A percentile compares a stretch with the other conserved stretches of the same genome.
These are phyloP conservation scores for Chlorospingus flavigularis DNA, from an alignment of 2,797 vertebrate species.

Conservation along the genomic window DNA sequence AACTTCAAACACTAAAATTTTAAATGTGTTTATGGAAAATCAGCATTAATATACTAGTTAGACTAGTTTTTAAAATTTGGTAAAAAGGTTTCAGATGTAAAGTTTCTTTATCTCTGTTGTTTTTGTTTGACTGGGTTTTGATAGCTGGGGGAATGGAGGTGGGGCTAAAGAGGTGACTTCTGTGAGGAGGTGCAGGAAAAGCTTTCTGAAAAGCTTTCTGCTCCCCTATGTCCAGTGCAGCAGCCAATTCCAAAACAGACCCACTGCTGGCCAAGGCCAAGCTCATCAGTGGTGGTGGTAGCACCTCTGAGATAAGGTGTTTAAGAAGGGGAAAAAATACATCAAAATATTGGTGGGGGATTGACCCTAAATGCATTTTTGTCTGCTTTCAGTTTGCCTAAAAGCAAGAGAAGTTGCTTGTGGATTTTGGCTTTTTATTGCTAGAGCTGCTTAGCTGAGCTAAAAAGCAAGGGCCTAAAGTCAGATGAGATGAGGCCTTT, in stretches of 20 bases:
- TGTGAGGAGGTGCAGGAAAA: neutral
- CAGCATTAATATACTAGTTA: neutral
- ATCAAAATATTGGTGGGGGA: neutral
- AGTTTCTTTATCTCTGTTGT: neutral
- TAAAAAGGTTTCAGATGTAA: neutral
- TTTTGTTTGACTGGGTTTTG: neutral
- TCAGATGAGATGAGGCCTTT: neutral
- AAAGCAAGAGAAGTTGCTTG: neutral
- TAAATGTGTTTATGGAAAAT: neutral
- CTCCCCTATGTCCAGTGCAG: neutral
- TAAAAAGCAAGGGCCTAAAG: neutral
- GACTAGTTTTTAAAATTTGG: neutral
- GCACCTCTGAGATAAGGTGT: neutral
- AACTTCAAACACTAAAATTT: neutral
- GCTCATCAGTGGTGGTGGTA: neutral
- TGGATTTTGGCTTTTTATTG: neutral
- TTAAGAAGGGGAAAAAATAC: neutral
- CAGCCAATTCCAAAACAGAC: neutral
- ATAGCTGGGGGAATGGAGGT: neutral
- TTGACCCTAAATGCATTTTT: neutral
- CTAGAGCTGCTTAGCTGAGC: neutral
- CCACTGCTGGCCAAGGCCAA: accelerated
- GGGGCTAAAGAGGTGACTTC: neutral
- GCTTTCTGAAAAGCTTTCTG: neutral
- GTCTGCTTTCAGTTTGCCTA: neutral